These are phyloP conservation scores for Phengaris arion DNA, from an alignment of 2,888 invertebrate species.

Conservation along the genomic window DNA sequence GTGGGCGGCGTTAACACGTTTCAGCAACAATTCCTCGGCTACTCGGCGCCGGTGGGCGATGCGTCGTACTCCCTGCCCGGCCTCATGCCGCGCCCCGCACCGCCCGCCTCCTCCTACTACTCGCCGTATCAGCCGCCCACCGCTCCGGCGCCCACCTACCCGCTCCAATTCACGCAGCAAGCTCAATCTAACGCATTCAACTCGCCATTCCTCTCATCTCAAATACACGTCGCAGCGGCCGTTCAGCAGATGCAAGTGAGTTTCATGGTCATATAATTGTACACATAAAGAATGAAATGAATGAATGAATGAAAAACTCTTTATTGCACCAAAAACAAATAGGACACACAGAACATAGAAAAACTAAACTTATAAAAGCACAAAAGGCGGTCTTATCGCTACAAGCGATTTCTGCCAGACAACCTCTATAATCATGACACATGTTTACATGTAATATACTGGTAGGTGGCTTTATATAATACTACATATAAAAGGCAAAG, in stretches of 20 bases:
- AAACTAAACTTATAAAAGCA: no score
- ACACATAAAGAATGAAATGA: no score
- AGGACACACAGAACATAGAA: no score
- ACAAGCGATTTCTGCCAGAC: no score
- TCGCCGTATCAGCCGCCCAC: constrained; percentile 70
- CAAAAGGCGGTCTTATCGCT: no score
- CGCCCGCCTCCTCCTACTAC: constrained; percentile 72
- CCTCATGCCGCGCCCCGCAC: constrained; percentile 71
- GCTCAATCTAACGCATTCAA: constrained; percentile 75
- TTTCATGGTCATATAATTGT: not conserved
- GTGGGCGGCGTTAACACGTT: constrained; percentile 72
- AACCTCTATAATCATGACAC: no score
- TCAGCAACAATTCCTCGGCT: constrained; percentile 74
- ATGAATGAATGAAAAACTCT: no score
- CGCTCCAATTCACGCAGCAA: constrained; percentile 81
- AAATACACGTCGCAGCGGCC: constrained; percentile 69
- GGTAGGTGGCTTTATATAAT: no score
- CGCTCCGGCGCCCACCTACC: constrained; percentile 81
- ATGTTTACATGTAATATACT: no score
- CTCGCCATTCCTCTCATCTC: constrained; percentile 71
- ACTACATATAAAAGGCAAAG: no score
- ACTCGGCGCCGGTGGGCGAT: constrained; percentile 70
- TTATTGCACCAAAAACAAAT: no score
- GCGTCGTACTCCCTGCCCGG: constrained; percentile 69
- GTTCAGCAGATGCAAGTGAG: constrained; percentile 74